Evolutionary conservation across 2,888 invertebrate genomes (phyloP), one percentile per base, ranked within the genome.

Genomic region (Limnephilus rhombicus): DNA sequence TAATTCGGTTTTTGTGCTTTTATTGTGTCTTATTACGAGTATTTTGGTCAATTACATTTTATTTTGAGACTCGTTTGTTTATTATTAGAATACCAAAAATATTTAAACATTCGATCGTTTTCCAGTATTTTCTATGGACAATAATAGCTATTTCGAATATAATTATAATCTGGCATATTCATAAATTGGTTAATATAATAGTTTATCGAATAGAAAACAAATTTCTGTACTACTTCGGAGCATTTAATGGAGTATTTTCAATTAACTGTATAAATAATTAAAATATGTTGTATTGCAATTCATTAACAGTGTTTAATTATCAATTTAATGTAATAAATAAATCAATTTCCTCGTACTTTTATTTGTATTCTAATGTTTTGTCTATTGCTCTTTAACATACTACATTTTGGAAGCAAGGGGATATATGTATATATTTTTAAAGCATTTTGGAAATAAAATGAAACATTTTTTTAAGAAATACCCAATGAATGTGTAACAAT

Each of bases 41-140:
- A 24, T 24, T n/a, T 68, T 68, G 24, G 18, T 68, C 24, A n/a
- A n/a, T 68, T 68, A n/a, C 7, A 9, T 24, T 24, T 68, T 68
- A 24, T 68, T 68, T 24, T 68, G 9, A 68, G 68, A 24, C 68
- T 24, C 1, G 68, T 68, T 24, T 24, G 2, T 24, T 68, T 68
- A 68, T 68, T 68, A 24, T 68, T 9, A 24, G 5, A 68, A 24
- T 7, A 5, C 24, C 24, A 68, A 68, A 68, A 68, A 80, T 34
- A 89, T 37, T n/a, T 37, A 83, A 83, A 83, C 83, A 83, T 18
- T 68, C 34, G 90, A 90, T 53, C 85, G 85, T 29, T 85, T 85
- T 90, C 90, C 90, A 90, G 85, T 80, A 80, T 53, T 85, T 80
- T 89, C 68, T 90, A 68, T 90, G 85, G 90, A 85, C 85, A 90